Conservation (phyloP, 35 echinoderm and acorn worm genomes). For the Holothuria glaberrima region DNA sequence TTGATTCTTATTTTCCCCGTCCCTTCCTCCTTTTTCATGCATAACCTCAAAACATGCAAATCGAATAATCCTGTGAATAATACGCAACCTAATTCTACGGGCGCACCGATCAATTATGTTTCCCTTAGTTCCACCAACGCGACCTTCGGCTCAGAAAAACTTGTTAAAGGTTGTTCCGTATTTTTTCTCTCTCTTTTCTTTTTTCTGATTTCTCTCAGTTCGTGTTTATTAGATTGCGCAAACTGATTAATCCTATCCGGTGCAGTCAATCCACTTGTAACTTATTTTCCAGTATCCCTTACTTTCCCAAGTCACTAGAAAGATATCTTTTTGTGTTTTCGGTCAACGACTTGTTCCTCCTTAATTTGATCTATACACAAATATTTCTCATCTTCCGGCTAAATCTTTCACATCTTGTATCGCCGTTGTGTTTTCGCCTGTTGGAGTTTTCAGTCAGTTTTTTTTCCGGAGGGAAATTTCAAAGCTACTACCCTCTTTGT, state of each 20-base stretch:
- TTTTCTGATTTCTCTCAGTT: background rate
- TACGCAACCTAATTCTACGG: no score
- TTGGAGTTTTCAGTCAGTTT: background rate
- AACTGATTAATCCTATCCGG: background rate
- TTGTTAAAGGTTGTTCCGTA: no score
- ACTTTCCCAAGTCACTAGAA: background rate
- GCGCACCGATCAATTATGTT: no score
- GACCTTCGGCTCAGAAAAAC: no score
- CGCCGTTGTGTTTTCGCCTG: background rate
- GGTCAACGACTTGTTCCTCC: slow-evolving; percentile 17
- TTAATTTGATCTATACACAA: slow-evolving; percentile 9
- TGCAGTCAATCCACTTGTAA: slow-evolving; percentile 34
- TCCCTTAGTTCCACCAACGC: no score
- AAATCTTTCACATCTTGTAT: slow-evolving; percentile 31
- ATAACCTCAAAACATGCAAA: no score
- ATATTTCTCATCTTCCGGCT: slow-evolving; percentile 48
- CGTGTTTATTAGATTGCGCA: slow-evolving; percentile 35
- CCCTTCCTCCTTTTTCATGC: no score
- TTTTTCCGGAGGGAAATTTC: slow-evolving; percentile 11
- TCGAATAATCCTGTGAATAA: no score
- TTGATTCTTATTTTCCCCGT: no score
- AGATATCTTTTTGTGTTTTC: background rate
- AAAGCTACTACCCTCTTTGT: slow-evolving; percentile 35
- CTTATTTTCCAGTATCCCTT: slow-evolving; percentile 15
- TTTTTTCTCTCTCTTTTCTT: no score